phyloP scores from a whole-genome alignment of 2,113 vertebrate genomes.

The Acanthisitta chloris region DNA sequence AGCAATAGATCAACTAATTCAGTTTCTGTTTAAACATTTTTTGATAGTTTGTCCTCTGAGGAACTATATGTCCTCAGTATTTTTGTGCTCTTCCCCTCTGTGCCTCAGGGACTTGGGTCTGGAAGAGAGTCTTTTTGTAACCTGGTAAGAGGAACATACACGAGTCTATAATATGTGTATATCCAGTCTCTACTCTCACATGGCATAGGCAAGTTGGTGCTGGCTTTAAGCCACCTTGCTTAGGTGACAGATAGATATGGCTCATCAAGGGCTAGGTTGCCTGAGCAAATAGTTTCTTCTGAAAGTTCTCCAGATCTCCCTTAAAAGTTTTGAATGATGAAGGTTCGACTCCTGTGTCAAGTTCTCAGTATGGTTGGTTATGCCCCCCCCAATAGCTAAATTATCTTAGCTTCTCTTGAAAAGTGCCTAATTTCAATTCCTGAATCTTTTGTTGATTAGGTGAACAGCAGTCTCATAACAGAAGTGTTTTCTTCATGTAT shows the following conservation, averaged over 20 bases:
- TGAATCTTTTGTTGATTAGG: neutral
- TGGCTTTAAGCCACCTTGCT: neutral
- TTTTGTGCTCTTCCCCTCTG: neutral
- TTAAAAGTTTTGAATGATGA: neutral
- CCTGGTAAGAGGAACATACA: neutral
- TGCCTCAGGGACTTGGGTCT: neutral
- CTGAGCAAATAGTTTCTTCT: neutral
- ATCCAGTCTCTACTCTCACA: neutral
- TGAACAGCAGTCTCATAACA: neutral
- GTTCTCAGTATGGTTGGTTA: neutral
- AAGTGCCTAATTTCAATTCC: neutral
- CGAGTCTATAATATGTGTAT: neutral
- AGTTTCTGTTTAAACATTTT: neutral
- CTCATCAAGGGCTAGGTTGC: neutral
- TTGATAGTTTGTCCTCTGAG: neutral
- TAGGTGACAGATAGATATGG: fast-evolving
- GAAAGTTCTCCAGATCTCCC: neutral
- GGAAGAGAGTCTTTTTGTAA: neutral
- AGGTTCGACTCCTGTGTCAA: neutral
- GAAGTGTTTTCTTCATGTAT: neutral
- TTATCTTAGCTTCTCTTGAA: neutral
- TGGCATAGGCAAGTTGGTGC: neutral
- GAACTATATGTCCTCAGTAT: neutral
- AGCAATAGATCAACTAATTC: neutral
- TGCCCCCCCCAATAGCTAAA: neutral